Conservation (phyloP, 2,797 vertebrate species). For the Clarias pachynema region DNA sequence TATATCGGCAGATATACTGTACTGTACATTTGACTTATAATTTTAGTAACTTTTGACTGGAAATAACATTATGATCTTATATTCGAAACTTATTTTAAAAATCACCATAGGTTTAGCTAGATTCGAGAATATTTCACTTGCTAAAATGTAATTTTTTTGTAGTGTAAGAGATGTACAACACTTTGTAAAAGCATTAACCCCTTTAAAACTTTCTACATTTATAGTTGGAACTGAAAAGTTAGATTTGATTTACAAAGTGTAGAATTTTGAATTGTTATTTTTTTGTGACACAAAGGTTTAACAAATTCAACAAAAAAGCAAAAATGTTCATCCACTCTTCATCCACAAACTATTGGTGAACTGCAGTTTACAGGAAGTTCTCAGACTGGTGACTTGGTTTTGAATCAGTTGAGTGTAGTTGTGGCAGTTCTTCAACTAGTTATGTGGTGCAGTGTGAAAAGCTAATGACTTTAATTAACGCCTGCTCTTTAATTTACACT, state of each 20-base stretch:
- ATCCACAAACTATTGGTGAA: background rate
- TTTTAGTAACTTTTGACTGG: too few species aligned
- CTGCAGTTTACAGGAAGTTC: background rate
- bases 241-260: background rate
- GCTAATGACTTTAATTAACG: background rate
- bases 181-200: background rate
- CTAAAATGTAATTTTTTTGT: too few species aligned
- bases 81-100: too few species aligned
- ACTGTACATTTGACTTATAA: too few species aligned
- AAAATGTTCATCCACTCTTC: too few species aligned
- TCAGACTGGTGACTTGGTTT: background rate
- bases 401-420: background rate
- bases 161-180: background rate
- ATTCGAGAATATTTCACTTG: too few species aligned
- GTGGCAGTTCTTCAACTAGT: background rate
- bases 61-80: too few species aligned
- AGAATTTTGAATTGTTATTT: background rate
- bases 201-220: background rate
- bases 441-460: background rate
- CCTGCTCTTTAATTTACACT: background rate
- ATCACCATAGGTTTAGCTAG: too few species aligned
- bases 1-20: too few species aligned
- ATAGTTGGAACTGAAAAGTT: background rate
- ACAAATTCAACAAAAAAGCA: background rate
- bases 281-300: background rate